Evolutionary conservation across 2,113 vertebrate species (phyloP).

Genomic region (Xiphorhynchus elegans): DNA sequence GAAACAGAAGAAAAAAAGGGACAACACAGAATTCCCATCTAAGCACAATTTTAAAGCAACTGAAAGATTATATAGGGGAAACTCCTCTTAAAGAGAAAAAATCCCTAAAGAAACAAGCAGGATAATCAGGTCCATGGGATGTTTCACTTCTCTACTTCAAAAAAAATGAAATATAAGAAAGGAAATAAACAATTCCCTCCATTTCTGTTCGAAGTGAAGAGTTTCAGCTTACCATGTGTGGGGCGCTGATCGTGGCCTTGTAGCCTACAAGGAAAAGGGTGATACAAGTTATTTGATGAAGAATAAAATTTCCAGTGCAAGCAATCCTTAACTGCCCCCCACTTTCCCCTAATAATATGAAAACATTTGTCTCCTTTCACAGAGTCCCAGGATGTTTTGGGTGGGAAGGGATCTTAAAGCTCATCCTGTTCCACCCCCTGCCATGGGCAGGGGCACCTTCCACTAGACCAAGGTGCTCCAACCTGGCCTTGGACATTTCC

Average conservation of each 20-base stretch:
- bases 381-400: neutral
- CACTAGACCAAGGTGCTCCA: neutral
- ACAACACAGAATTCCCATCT: neutral
- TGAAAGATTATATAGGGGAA: neutral
- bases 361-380: neutral
- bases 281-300: neutral
- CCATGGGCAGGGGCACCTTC: neutral
- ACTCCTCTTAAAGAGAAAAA: neutral
- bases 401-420: neutral
- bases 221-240: slow-evolving; percentile 85
- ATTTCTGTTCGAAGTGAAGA: neutral
- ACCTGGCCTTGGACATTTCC: neutral
- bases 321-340: neutral
- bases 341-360: neutral
- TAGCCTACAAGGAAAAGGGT: slow-evolving; percentile 73
- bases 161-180: neutral
- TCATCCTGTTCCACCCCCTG: neutral
- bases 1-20: neutral
- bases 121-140: rapidly evolving
- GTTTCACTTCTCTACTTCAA: neutral
- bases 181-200: neutral
- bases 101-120: neutral
- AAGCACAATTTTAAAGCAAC: neutral
- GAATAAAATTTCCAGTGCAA: neutral
- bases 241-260: slow-evolving; percentile 91